These are phyloP conservation scores for Biston betularia DNA, from an alignment of 2,888 invertebrate genomes.

Conservation along the genomic window DNA sequence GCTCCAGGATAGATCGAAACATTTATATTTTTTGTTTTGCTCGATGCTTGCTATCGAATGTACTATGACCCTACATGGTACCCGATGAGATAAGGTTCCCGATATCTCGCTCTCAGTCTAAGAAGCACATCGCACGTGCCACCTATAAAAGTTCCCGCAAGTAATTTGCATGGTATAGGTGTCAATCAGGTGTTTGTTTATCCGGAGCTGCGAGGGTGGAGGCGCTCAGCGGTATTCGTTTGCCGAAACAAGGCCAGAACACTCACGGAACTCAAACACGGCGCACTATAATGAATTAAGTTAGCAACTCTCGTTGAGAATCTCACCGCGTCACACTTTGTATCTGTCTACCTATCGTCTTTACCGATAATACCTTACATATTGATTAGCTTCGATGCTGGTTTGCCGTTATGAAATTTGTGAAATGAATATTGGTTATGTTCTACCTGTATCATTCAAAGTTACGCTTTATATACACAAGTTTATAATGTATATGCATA, in stretches of 20 bases:
- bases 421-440: slow-evolving; percentile 7
- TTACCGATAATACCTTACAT: slow-evolving; percentile 32
- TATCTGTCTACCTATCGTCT: slow-evolving; percentile 40
- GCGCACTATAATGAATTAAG: slow-evolving; percentile 82
- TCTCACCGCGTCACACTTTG: slow-evolving; percentile 69
- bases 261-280: slow-evolving; percentile 77
- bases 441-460: slow-evolving; percentile 5
- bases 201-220: slow-evolving; percentile 50
- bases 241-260: slow-evolving; percentile 63
- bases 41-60: too few species aligned
- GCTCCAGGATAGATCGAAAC: too few species aligned
- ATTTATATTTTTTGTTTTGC: too few species aligned
- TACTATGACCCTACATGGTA: too few species aligned
- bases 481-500: background rate
- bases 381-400: slow-evolving; percentile 31
- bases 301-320: slow-evolving; percentile 73
- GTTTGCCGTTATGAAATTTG: slow-evolving; percentile 20
- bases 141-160: slow-evolving; percentile 52
- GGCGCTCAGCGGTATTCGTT: slow-evolving; percentile 52
- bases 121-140: slow-evolving; percentile 32
- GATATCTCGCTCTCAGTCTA: too few species aligned
- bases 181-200: slow-evolving; percentile 74
- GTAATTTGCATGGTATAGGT: slow-evolving; percentile 70
- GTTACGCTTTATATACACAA: background rate
- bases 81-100: too few species aligned